Conservation (phyloP, 2,888 invertebrate species). For the Oscheius sp. region DNA sequence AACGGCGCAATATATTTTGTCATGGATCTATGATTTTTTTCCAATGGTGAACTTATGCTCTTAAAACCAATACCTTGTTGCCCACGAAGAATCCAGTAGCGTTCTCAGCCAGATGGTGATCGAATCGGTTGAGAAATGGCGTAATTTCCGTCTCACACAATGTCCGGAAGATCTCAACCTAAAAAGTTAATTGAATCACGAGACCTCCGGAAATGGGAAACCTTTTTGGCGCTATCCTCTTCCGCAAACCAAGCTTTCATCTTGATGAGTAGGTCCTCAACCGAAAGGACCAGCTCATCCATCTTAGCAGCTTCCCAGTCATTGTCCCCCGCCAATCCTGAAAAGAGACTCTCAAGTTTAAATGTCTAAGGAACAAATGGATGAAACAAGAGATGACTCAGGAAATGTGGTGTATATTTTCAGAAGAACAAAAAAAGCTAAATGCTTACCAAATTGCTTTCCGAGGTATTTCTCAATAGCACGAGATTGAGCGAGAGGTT, state of each 20-base stretch:
- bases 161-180: slow-evolving; percentile 57
- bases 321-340: slow-evolving; percentile 50
- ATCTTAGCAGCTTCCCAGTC: slow-evolving; percentile 57
- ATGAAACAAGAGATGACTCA: not conserved
- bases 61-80: slow-evolving; percentile 41
- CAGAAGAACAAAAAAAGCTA: not conserved
- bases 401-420: not conserved
- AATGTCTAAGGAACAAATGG: not conserved
- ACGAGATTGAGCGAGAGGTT: slow-evolving; percentile 45
- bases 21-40: no score
- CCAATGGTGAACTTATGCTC: not conserved
- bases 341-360: not conserved
- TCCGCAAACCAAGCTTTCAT: slow-evolving; percentile 59
- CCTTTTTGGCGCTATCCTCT: slow-evolving; percentile 57
- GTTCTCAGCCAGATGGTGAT: slow-evolving; percentile 47
- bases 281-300: slow-evolving; percentile 51
- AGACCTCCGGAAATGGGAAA: not conserved
- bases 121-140: slow-evolving; percentile 57
- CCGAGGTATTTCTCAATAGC: slow-evolving; percentile 52
- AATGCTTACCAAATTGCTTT: slow-evolving; percentile 41
- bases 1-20: no score
- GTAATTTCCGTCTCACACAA: slow-evolving; percentile 55
- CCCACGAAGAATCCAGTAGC: slow-evolving; percentile 59
- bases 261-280: slow-evolving; percentile 57
- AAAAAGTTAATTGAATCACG: not conserved